Percentiles rank a stretch among this genome's conserved stretches.
phyloP scores from a whole-genome alignment of 1,140 invertebrate species.

The Cotesia vestalis region DNA sequence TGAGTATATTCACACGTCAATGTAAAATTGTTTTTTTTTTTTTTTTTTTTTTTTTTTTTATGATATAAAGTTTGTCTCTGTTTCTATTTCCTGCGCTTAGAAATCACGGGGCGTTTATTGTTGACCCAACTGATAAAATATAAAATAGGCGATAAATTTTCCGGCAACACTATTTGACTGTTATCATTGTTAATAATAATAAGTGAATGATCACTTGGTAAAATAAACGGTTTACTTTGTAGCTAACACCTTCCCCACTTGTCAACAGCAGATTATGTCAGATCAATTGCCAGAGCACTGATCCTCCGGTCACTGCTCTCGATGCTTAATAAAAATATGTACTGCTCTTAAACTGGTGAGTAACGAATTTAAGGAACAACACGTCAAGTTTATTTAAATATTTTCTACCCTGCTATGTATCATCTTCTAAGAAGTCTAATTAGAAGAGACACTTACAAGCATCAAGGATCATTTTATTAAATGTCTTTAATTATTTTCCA shows the following conservation, averaged over 20 bases:
- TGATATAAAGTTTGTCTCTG: neutral
- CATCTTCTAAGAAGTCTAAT: too few species aligned
- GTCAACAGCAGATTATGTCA: conserved; percentile 16
- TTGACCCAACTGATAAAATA: neutral
- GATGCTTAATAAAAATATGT: conserved; percentile 3
- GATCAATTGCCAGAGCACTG: conserved; percentile 20
- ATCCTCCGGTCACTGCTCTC: conserved; percentile 6
- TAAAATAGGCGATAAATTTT: conserved; percentile 3
- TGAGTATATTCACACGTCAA: conserved; percentile 5
- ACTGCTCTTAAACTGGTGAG: neutral
- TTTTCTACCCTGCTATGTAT: too few species aligned
- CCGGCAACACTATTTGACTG: neutral
- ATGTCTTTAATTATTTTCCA: too few species aligned
- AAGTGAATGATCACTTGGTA: conserved; percentile 9
- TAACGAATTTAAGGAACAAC: neutral
- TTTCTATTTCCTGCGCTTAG: neutral
- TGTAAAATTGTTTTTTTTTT: neutral
- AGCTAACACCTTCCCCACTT: conserved; percentile 17
- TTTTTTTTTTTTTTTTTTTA: conserved; percentile 8
- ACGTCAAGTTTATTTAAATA: neutral
- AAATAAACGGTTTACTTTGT: neutral
- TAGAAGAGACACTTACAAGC: too few species aligned
- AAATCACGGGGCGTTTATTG: neutral
- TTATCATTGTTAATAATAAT: conserved; percentile 2
- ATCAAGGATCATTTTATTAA: too few species aligned